These are phyloP conservation scores for Gallinago media DNA, from an alignment of 2,113 vertebrate genomes.

Conservation along the genomic window DNA sequence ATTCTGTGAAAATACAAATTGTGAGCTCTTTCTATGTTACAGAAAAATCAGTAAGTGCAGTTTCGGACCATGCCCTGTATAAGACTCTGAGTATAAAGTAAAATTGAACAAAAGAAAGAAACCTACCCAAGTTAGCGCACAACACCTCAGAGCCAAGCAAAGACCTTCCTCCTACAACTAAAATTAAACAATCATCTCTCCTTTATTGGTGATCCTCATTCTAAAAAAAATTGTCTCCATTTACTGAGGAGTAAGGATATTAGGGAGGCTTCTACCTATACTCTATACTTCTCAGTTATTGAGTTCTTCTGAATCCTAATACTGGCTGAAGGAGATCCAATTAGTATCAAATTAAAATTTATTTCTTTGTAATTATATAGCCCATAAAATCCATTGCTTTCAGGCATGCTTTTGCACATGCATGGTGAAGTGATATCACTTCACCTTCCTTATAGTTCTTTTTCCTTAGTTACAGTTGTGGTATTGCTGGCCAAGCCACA, in stretches of 20 bases:
- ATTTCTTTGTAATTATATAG: not conserved
- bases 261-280: not conserved
- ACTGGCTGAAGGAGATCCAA: not conserved
- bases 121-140: not conserved
- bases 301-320: not conserved
- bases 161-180: not conserved
- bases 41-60: not conserved
- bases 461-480: not conserved
- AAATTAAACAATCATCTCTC: not conserved
- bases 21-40: not conserved
- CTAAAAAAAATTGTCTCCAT: not conserved
- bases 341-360: not conserved
- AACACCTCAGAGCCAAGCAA: not conserved
- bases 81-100: not conserved
- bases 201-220: not conserved
- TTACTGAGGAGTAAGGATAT: not conserved
- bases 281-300: not conserved
- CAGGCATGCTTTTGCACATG: not conserved
- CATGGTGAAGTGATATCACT: not conserved
- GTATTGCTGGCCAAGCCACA: not conserved
- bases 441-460: not conserved
- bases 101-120: not conserved
- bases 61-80: not conserved
- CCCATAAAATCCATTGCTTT: not conserved
- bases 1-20: not conserved